These are phyloP conservation scores for Enteromius fasciolatus DNA, from an alignment of 2,797 vertebrate genomes.

Conservation along the genomic window DNA sequence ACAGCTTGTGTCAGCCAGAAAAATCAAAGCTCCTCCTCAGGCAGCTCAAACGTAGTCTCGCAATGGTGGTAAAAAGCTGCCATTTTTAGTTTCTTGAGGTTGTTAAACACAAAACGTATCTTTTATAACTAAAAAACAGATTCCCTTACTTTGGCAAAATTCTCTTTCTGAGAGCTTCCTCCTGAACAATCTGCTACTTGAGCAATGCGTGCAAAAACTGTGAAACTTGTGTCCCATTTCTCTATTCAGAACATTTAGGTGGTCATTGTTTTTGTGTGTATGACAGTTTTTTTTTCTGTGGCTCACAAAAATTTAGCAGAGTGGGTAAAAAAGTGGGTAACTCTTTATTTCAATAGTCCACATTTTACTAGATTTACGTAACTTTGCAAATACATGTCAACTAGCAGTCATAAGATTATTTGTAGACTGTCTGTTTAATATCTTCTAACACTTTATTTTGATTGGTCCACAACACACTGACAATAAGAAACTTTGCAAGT, in stretches of 20 bases:
- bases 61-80: conserved; percentile 7
- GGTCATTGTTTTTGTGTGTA: neutral
- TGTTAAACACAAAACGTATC: neutral
- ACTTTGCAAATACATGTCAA: no score
- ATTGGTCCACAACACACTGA: no score
- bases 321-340: neutral
- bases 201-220: neutral
- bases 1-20: conserved; percentile 31
- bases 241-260: neutral
- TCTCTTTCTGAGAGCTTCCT: neutral
- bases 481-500: no score
- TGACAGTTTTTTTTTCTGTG: neutral
- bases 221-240: neutral
- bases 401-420: no score
- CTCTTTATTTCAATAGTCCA: no score
- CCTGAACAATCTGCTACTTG: neutral
- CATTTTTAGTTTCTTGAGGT: neutral
- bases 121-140: neutral
- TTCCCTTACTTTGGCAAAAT: neutral
- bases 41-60: conserved; percentile 25
- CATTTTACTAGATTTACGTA: no score
- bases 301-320: neutral
- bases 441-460: no score
- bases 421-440: no score
- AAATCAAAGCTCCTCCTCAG: conserved; percentile 34